These are phyloP conservation scores for Brachionus rotundiformis DNA, from an alignment of 1,140 invertebrate species.

Conservation along the genomic window DNA sequence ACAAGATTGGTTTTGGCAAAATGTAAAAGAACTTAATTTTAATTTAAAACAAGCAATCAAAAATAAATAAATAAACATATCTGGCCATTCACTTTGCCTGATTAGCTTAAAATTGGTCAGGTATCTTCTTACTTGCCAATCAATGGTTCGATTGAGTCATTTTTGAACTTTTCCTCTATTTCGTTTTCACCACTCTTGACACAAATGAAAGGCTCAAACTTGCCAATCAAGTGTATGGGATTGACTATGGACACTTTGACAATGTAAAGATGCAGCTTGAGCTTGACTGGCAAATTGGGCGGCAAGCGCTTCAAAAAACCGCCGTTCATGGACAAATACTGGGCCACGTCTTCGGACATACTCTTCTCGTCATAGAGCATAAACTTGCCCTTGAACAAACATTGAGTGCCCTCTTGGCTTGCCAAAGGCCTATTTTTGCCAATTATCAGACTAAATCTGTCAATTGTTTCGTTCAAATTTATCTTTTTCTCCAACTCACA, in stretches of 20 bases:
- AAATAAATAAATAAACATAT: too few relatives aligned
- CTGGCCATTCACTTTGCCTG: too few relatives aligned
- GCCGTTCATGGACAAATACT: conserved; percentile 36
- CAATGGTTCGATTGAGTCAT: conserved; percentile 36
- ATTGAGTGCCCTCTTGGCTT: neutral
- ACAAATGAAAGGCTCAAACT: conserved; percentile 45
- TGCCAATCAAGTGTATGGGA: conserved; percentile 46
- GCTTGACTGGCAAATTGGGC: conserved; percentile 31
- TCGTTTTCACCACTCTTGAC: conserved; percentile 1
- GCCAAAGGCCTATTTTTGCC: conserved; percentile 12
- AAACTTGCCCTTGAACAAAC: conserved; percentile 50
- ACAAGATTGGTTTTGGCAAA: too few relatives aligned
- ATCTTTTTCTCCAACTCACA: conserved; percentile 47
- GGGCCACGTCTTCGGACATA: neutral
- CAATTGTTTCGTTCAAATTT: conserved; percentile 22
- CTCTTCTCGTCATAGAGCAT: conserved; percentile 35
- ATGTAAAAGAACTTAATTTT: too few relatives aligned
- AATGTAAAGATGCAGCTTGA: conserved; percentile 37
- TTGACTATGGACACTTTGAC: conserved; percentile 49
- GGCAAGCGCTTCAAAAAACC: conserved; percentile 45
- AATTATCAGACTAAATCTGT: conserved; percentile 40
- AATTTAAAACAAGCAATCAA: too few relatives aligned
- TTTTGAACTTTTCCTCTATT: conserved; percentile 45
- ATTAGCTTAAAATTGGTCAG: too few relatives aligned
- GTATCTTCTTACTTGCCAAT: conserved; percentile 43